Evolutionary conservation across 2,888 invertebrate genomes (phyloP), one percentile per base, ranked within the genome.

Genomic region (Peribatodes rhomboidaria): DNA sequence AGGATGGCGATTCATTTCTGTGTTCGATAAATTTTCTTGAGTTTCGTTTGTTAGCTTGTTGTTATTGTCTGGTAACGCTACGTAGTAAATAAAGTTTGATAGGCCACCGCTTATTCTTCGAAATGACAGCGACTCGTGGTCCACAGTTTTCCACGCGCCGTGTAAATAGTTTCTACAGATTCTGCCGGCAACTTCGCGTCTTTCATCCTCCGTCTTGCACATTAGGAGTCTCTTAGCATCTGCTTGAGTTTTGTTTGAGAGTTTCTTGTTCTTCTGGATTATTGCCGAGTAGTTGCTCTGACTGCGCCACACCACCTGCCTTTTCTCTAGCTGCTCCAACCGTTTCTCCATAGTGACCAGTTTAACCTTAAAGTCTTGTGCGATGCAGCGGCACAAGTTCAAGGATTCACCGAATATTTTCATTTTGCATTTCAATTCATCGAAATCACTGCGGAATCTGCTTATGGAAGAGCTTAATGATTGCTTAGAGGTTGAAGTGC

Each of bases 71-170:
- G 98, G 98, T 10, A 99, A 90, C 35, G 97, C 96, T 67, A 99
- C 97, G 83, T 98, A 97, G 94, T 99, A 99, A 58, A 99, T 93
- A 92, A 98, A 97, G 90, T 99, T 99, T 64, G 99, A 98, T 65
- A 99, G 94, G 0, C 99, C 99, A 13, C 99, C 99, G 86, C 99
- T 98, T 85, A 98, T 97, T 76, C 97, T 95, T 78, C 96, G 96
- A 67, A 98, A 96, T 33, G 96, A 94, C 77, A 98, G 95, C 66
- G 97, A 96, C 10, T 96, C 94, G 0, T 96, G 94, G 10, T 96
- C 95, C 22, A 98, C 96, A 33, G 95, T 95, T 87, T 97, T 98
- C 98, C 98, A 98, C 3, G 96, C 96, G 0, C 98, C 98, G 73
- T 97, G 96, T 54, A 98, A 94, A 85, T 98, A 98, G 88, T 98